These are phyloP conservation scores for Actenoides lindsayi DNA, from an alignment of 2,113 vertebrate genomes.

Conservation along the genomic window DNA sequence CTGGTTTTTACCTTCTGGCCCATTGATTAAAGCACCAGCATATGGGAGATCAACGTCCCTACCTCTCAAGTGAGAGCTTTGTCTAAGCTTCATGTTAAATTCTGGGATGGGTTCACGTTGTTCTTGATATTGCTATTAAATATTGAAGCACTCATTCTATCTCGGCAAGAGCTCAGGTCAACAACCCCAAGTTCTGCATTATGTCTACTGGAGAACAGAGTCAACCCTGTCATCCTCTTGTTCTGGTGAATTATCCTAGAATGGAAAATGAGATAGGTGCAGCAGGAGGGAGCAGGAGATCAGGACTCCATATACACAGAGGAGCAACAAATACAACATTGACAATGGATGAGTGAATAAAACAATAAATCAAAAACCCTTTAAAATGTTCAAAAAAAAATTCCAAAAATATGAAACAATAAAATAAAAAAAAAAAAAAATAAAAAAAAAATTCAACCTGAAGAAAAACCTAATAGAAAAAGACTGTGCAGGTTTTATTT, in stretches of 20 bases:
- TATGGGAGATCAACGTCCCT: background rate
- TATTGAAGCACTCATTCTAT: background rate
- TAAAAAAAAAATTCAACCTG: no score
- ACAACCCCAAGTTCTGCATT: background rate
- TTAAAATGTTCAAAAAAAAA: background rate
- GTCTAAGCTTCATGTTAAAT: background rate
- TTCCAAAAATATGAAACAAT: background rate
- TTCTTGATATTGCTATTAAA: background rate
- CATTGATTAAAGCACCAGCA: background rate
- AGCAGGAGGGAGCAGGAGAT: background rate
- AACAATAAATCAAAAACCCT: background rate
- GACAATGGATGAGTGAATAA: background rate
- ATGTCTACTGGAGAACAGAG: background rate
- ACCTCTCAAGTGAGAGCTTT: background rate
- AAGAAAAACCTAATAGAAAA: background rate
- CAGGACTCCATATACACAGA: background rate
- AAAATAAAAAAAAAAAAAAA: background rate
- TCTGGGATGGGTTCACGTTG: background rate
- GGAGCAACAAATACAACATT: background rate
- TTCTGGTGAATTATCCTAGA: background rate
- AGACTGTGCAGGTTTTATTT: accelerated
- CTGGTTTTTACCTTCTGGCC: background rate
- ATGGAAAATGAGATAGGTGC: background rate
- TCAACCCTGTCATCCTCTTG: background rate
- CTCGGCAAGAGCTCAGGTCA: background rate